A percentile compares a stretch with the other conserved stretches of the same genome.
phyloP scores from a whole-genome alignment of 2,113 vertebrate genomes.

The Poeciliopsis occidentalis region DNA sequence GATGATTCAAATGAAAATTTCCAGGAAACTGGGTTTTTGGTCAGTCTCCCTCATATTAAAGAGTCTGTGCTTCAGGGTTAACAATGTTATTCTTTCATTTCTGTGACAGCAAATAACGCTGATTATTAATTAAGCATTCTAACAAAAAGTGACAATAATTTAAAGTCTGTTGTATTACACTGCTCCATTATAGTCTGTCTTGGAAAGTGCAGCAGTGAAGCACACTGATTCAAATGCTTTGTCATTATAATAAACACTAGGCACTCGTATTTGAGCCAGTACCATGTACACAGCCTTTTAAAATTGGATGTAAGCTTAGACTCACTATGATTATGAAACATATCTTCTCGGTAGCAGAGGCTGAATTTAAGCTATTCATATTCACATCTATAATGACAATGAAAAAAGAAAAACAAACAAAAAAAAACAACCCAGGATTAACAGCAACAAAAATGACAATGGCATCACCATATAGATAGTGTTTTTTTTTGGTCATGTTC shows the following conservation, averaged over 20 bases:
- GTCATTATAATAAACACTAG: neutral
- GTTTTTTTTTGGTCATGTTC: too few species aligned
- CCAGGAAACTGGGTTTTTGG: neutral
- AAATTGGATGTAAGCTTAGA: neutral
- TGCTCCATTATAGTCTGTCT: too few species aligned
- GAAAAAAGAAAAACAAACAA: neutral
- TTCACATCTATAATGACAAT: neutral
- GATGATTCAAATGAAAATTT: slow-evolving; percentile 5
- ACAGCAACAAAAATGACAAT: too few species aligned
- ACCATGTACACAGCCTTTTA: neutral
- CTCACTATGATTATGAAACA: neutral
- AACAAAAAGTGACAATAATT: neutral
- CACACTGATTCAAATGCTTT: neutral
- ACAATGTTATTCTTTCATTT: neutral
- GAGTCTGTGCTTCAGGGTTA: neutral
- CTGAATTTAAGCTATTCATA: neutral
- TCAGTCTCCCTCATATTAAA: neutral
- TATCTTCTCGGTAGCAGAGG: neutral
- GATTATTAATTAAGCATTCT: neutral
- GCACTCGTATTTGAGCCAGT: neutral
- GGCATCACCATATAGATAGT: too few species aligned
- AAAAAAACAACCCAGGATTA: too few species aligned
- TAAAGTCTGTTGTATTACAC: neutral
- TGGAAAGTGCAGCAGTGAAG: neutral
- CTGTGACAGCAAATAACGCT: neutral